Base-by-base conservation (phyloP, 2,888 invertebrate species). In the Endomychus coccineus region DNA sequence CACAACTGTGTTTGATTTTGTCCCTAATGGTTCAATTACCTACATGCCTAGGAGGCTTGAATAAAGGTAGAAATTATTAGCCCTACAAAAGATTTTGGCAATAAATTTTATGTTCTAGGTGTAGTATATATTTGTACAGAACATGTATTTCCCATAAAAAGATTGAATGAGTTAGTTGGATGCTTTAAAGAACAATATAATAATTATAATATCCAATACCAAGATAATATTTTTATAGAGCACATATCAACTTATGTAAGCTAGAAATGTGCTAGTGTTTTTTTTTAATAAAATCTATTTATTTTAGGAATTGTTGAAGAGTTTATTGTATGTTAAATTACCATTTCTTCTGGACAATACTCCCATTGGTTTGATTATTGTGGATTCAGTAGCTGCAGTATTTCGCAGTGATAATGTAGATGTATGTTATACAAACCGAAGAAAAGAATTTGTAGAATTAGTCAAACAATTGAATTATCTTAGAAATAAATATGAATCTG, bases 111-210 rank as follows among this genome's bases (percentile, higher is more conserved):
- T n/a, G n/a, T 28, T 28, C 7, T 19, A 64, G 64, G 58, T 13
- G 75, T 75, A 32, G 72, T 82, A 10, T 87, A 82, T 52, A 78
- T 88, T 48, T 81, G 80, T 52, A 88, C 88, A 1, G 87, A 88
- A 69, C 80, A 81, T 59, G 62, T 68, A 32, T 88, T 85, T 61
- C 83, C 85, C n/a, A 74, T 76, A 0, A 75, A 73, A 54, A 68
- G 86, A 22, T 62, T 85, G 9, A 62, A 73, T 35, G 74, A 83
- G 54, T 59, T 78, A 16, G 58, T 69, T 4, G 52, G 64, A 42
- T 51, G 53, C 3, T 52, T 58, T 39, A 31, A 62, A 48, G 43
- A 66, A 50, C 49, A 56, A 51, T 13, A 50, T 52, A 35, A 44
- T 31, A 16, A 48, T 13, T 17, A 39, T 16, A 37, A 58, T 15